Base-by-base conservation (phyloP, 2,113 vertebrate genomes). In the Lagopus leucura region DNA sequence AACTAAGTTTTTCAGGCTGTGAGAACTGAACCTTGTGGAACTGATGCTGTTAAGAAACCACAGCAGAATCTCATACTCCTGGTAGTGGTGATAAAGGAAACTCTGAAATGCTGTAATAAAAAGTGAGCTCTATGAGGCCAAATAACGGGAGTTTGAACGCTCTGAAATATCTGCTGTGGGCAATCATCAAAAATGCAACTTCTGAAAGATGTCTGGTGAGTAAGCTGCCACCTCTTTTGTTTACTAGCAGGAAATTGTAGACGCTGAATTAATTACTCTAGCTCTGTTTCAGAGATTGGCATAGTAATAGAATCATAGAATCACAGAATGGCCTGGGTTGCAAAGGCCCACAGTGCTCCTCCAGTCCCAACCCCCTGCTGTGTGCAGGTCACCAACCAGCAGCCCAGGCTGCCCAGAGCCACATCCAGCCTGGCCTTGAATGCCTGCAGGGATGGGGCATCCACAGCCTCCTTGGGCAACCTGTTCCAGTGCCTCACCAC, bases 1-100 rank as follows among this genome's bases (percentile, higher is more conserved):
- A 47, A 45, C 7, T 7, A 6, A 34, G 7, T 63, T 77, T n/a
- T 73, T 43, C 38, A 20, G 24, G 42, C 1, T 63, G 88, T 88
- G 66, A 58, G 70, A 85, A 55, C 42, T 24, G 40, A 78, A 45
- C 58, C n/a, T 81, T 18, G 75, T 21, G 47, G 66, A 45, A 25
- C 13, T 8, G 65, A 5, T 80, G 81, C 81, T 82, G 67, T 74
- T 81, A 24, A 86, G 82, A 73, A 88, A 80, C 58, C 45, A 20
- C 69, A 67, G 32, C 12, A 2, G 25, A 17, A 14, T 9, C 7
- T 34, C 0, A 0, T 17, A 4, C 13, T 34, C 15, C 36, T 10
- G 61, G 72, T n/a, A 24, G 47, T 0, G n/a, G 32, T 4, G 85
- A 82, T 63, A 74, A 66, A 87, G 54, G 3, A 34, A 82, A 27